Percentiles rank a stretch among this genome's conserved stretches.
phyloP scores from a whole-genome alignment of 2,113 vertebrate genomes.

The Paracanthobrama guichenoti region DNA sequence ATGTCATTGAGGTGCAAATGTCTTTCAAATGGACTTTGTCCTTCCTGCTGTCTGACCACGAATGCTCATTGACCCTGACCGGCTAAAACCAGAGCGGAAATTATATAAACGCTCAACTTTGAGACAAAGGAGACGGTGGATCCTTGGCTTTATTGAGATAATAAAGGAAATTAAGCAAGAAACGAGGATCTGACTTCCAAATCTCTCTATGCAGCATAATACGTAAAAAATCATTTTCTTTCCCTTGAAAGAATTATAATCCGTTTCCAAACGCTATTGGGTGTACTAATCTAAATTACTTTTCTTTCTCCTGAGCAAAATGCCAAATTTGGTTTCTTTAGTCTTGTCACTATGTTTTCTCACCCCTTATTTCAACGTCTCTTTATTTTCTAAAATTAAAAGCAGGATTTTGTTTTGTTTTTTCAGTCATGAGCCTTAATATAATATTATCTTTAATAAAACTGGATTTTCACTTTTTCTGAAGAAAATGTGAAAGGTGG shows the following conservation, averaged over 20 bases:
- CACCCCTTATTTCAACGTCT: not conserved
- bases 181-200: not conserved
- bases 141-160: conserved; percentile 17
- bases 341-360: not conserved
- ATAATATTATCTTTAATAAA: conserved; percentile 11
- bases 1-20: conserved; percentile 56
- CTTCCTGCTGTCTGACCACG: conserved; percentile 59
- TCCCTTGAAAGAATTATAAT: conserved; percentile 8
- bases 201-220: conserved; percentile 16
- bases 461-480: not conserved
- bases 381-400: not conserved
- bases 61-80: conserved; percentile 25
- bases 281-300: conserved; percentile 33
- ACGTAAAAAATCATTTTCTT: not conserved
- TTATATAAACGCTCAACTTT: conserved; percentile 20
- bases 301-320: conserved; percentile 24
- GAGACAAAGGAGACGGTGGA: conserved; percentile 21
- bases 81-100: conserved; percentile 23
- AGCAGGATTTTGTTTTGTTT: not conserved
- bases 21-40: conserved; percentile 48
- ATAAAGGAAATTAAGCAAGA: conserved; percentile 33
- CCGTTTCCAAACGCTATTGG: not conserved
- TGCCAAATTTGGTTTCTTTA: not conserved
- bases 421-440: not conserved
- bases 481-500: not conserved